These are phyloP conservation scores for Rhynchomys soricoides DNA, from an alignment of 2,113 vertebrate species.

Conservation along the genomic window DNA sequence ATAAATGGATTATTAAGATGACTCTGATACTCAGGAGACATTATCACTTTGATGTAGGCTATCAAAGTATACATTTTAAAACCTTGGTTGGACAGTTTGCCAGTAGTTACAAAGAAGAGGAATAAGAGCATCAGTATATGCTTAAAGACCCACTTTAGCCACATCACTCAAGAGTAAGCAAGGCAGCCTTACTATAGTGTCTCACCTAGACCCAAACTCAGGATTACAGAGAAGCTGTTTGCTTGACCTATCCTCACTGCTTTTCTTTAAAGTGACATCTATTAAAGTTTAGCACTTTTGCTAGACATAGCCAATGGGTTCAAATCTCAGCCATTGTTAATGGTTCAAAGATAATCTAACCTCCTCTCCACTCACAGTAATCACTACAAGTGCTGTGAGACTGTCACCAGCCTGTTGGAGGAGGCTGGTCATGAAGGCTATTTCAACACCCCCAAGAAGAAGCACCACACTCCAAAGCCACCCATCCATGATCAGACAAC, in stretches of 20 bases:
- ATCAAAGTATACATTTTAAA: constrained; percentile 23
- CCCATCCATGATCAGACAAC: not conserved
- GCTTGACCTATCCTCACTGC: constrained; percentile 3
- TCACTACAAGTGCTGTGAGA: constrained; percentile 21
- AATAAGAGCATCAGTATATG: not conserved
- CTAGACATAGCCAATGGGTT: constrained; percentile 48
- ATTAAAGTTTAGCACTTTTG: constrained; percentile 38
- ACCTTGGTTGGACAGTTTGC: not conserved
- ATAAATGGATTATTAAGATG: not conserved
- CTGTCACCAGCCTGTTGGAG: constrained; percentile 21
- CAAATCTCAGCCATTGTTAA: constrained; percentile 52
- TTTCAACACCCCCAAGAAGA: constrained; percentile 24
- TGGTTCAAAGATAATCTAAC: constrained; percentile 54
- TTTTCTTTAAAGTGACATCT: not conserved
- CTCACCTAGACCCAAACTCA: not conserved
- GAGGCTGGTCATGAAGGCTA: not conserved
- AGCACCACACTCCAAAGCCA: not conserved
- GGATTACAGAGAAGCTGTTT: constrained; percentile 51
- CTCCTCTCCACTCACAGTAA: constrained; percentile 19
- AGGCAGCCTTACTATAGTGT: not conserved
- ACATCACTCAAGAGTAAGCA: not conserved
- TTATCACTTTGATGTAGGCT: not conserved
- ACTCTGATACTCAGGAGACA: not conserved
- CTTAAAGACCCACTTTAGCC: not conserved
- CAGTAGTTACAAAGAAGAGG: not conserved